These are phyloP conservation scores for Hippasteria phrygiana DNA, from an alignment of 53 echinoderm and acorn worm species.

Conservation along the genomic window DNA sequence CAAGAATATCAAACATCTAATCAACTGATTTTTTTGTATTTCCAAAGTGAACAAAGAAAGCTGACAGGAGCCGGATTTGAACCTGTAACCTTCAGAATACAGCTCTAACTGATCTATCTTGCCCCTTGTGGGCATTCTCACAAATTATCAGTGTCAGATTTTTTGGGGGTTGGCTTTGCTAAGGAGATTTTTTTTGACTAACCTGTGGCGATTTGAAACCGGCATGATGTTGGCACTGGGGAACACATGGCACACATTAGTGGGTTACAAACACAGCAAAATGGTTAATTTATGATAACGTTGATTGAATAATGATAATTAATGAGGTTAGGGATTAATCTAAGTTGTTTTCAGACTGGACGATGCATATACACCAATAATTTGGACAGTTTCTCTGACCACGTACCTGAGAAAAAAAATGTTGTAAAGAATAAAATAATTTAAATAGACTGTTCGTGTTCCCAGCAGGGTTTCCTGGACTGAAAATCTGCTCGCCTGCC, in stretches of 20 bases:
- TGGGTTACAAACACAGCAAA: slow-evolving; percentile 41
- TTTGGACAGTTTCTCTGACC: no score
- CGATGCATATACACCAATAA: background rate
- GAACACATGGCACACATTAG: slow-evolving; percentile 4
- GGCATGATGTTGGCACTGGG: background rate
- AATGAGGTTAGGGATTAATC: background rate
- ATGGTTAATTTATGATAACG: background rate
- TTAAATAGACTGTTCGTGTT: no score
- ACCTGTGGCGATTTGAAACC: slow-evolving; percentile 29
- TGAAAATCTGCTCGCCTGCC: no score
- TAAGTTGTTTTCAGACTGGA: background rate
- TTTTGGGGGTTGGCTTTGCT: no score
- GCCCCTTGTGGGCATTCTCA: no score
- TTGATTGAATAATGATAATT: background rate
- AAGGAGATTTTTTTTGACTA: background rate
- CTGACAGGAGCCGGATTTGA: background rate
- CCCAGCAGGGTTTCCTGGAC: no score
- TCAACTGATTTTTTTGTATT: background rate
- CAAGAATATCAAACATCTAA: no score
- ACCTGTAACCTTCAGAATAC: background rate
- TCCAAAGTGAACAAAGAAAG: background rate
- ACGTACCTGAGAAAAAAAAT: no score
- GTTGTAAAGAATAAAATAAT: no score
- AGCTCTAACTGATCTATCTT: no score
- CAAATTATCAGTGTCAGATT: no score